phyloP scores from a whole-genome alignment of 2,113 vertebrate species.

The Gnathonemus echidnorhynchus region DNA sequence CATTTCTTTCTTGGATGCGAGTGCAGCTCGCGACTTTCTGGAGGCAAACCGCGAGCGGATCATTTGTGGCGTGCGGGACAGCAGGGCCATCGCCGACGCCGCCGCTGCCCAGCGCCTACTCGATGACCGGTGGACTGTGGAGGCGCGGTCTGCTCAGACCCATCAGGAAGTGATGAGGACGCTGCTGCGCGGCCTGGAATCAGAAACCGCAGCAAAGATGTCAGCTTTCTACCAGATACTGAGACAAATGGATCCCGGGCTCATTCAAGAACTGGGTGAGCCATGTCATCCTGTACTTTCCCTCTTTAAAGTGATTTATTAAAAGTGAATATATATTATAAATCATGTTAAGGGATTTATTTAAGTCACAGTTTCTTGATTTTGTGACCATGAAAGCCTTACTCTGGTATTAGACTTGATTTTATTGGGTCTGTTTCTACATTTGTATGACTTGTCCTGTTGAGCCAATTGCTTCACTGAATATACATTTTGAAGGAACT shows the following conservation, averaged over 20 bases:
- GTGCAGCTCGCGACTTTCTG: constrained; percentile 40
- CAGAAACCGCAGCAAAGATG: constrained; percentile 29
- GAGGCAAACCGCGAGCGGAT: constrained; percentile 41
- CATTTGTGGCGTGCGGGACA: constrained; percentile 21
- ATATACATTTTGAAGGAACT: background rate
- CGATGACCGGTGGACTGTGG: constrained; percentile 17
- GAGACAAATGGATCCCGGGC: constrained; percentile 34
- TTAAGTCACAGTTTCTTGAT: background rate
- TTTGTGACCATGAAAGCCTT: background rate
- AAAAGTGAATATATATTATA: background rate
- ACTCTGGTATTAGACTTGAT: background rate
- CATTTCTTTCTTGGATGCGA: background rate
- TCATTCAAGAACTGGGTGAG: constrained; percentile 40
- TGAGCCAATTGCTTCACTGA: background rate
- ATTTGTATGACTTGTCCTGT: background rate
- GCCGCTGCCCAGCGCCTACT: constrained; percentile 38
- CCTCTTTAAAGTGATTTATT: background rate
- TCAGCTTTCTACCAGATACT: constrained; percentile 37
- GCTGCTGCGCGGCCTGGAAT: constrained; percentile 39
- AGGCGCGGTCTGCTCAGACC: constrained; percentile 23
- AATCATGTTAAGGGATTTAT: background rate
- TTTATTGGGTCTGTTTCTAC: background rate
- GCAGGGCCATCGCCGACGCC: constrained; percentile 31
- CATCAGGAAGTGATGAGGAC: constrained; percentile 33
- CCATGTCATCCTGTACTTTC: background rate